Evolutionary conservation across 2,113 vertebrate species (phyloP), one percentile per base, ranked within the genome.

Genomic region (Zapus hudsonius): DNA sequence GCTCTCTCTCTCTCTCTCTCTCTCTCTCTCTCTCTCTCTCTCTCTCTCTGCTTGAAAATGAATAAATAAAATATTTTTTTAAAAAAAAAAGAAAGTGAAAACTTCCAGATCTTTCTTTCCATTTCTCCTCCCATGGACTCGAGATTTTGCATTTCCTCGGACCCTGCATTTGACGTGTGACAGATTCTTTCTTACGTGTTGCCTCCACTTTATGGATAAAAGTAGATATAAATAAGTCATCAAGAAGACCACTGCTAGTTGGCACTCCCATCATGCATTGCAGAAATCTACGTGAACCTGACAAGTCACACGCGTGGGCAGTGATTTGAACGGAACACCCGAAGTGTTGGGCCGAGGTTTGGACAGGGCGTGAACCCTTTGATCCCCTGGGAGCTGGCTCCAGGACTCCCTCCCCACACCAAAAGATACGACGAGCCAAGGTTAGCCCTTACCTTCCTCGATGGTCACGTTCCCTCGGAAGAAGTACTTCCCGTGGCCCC

Each of bases 391-490:
- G 5, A 31, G 81, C 63, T 61, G 23, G 33, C n/a, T 78, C 38
- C 1, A 7, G 2, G 66, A 52, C 38, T 59, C 69, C 66, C 36
- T 36, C 38, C 66, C 57, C 57, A 52, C 1, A 20, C 25, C 19
- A 47, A 89, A 94, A 64, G 66, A 57, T 12, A 40, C 27, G 7
- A 25, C 20, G 47, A 81, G 81, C 57, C n/a, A 47, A 72, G 66
- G 63, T 6, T 8, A 87, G 75, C 72, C 70, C 97, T 97, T 98
- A 99, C 99, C 99, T 99, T 99, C 99, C 95, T 99, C 99, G 75
- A 99, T 98, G 66, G 99, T 99, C 89, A 99, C 99, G 2, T 99
- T 99, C 59, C 99, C 99, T 96, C 98, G 98, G 98, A 99, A 99
- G 98, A 99, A 99, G 97, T 98, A 99, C 97, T 99, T 99, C 85